phyloP scores from a whole-genome alignment of 2,888 invertebrate genomes.

The Oscheius myriophilus region DNA sequence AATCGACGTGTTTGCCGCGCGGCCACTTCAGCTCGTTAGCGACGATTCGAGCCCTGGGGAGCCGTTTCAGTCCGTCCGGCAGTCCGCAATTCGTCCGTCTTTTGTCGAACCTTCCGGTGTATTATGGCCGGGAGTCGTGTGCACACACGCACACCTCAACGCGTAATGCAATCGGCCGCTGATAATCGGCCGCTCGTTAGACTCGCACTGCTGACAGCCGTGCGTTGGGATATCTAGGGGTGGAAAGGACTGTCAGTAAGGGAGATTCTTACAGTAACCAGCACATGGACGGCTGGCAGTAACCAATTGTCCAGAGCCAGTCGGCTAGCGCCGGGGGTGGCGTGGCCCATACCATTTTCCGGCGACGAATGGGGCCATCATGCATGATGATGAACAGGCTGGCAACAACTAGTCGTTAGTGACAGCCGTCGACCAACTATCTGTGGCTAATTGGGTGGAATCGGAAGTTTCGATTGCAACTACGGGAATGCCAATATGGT shows the following conservation, averaged over 20 bases:
- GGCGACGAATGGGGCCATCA: background rate
- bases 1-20: conserved; percentile 14
- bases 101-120: too few relatives aligned
- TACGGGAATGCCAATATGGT: background rate
- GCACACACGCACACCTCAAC: conserved; percentile 11
- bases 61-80: conserved; percentile 6
- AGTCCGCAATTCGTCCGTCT: too few relatives aligned
- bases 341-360: conserved; percentile 19
- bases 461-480: too few relatives aligned
- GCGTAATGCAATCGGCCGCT: conserved; percentile 27
- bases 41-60: conserved; percentile 19
- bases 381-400: background rate
- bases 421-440: too few relatives aligned
- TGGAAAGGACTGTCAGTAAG: too few relatives aligned
- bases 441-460: too few relatives aligned
- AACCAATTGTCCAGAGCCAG: too few relatives aligned
- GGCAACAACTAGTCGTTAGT: too few relatives aligned
- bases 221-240: too few relatives aligned
- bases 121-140: background rate
- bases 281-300: too few relatives aligned
- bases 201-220: background rate
- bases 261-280: too few relatives aligned
- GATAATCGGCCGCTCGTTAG: conserved; percentile 29
- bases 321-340: background rate
- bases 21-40: conserved; percentile 27